These are phyloP conservation scores for Rhysida immarginata DNA, from an alignment of 1,140 invertebrate species.

Conservation along the genomic window DNA sequence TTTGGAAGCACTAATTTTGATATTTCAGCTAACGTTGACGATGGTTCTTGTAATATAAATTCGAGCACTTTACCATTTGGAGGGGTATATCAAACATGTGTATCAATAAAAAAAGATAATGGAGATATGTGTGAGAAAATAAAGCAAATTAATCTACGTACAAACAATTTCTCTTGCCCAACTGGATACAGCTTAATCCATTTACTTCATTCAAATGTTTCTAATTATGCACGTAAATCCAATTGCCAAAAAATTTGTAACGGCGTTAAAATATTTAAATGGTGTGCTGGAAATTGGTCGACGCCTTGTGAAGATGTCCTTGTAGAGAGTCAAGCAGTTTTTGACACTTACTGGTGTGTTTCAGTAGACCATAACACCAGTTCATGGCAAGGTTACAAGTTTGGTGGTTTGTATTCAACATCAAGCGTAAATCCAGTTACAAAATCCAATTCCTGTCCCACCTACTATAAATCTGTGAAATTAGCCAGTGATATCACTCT, in stretches of 20 bases:
- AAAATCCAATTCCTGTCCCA: background rate
- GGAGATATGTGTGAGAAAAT: background rate
- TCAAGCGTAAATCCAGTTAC: background rate
- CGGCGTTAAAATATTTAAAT: background rate
- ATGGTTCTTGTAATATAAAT: background rate
- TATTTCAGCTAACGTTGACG: constrained; percentile 8
- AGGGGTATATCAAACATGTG: background rate
- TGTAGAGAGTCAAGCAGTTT: background rate
- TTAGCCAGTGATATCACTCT: background rate
- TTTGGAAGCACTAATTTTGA: constrained; percentile 9
- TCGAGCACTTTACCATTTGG: constrained; percentile 6
- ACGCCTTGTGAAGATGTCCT: background rate
- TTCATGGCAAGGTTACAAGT: background rate
- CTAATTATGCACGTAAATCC: background rate
- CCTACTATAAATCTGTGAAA: background rate
- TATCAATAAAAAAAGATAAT: background rate
- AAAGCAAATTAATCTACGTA: background rate
- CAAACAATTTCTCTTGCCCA: background rate
- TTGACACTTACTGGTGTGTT: constrained; percentile 1
- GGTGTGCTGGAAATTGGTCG: background rate
- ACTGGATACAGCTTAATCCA: background rate
- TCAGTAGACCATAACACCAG: background rate
- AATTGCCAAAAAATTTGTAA: background rate
- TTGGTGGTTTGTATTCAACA: constrained; percentile 1
- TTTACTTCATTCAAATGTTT: background rate